Conservation (phyloP, 2,113 vertebrate genomes). For the Porphyrio hochstetteri region DNA sequence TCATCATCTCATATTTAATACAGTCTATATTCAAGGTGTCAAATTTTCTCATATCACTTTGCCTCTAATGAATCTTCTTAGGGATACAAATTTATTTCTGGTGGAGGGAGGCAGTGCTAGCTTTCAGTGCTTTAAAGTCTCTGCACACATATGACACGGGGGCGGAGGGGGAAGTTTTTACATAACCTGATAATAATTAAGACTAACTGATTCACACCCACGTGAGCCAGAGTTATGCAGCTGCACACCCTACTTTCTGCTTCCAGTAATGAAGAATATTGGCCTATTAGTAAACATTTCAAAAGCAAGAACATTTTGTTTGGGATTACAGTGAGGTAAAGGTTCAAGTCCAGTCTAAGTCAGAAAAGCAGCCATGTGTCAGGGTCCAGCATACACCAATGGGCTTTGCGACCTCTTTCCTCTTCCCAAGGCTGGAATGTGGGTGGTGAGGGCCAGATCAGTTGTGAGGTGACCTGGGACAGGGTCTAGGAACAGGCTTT, state of each 20-base stretch:
- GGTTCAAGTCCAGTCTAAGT: not conserved
- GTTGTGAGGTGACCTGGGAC: not conserved
- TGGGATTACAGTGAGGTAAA: not conserved
- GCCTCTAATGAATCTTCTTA: not conserved
- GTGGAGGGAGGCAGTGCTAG: not conserved
- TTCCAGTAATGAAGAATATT: not conserved
- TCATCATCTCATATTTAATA: not conserved
- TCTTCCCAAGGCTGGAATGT: not conserved
- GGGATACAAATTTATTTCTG: not conserved
- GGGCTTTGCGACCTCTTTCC: not conserved
- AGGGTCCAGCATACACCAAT: accelerated
- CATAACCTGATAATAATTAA: not conserved
- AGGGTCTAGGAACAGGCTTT: not conserved
- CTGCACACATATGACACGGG: not conserved
- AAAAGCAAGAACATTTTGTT: not conserved
- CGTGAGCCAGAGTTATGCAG: not conserved
- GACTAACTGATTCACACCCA: not conserved
- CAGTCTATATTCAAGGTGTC: not conserved
- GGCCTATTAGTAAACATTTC: not conserved
- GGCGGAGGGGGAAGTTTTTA: not conserved
- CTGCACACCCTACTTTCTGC: not conserved
- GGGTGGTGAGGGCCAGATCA: not conserved
- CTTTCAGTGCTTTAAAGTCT: not conserved
- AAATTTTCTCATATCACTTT: not conserved
- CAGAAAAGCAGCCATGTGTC: not conserved